Evolutionary conservation across 2,797 vertebrate genomes (phyloP).

Genomic region (Phalloptychus januarius): DNA sequence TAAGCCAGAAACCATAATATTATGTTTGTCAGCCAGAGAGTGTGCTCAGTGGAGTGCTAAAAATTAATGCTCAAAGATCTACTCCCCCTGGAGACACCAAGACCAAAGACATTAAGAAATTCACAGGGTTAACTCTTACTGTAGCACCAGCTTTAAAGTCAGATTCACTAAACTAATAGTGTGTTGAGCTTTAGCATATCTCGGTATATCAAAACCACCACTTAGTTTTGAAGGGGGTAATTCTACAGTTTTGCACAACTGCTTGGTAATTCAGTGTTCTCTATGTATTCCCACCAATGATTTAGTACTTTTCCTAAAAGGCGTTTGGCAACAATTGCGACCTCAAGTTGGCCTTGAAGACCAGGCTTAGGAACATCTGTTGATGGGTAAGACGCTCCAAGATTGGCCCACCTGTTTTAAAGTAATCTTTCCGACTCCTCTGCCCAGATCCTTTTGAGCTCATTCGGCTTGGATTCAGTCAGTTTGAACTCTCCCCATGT

Average conservation of each 20-base stretch:
- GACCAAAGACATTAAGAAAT: constrained; percentile 42
- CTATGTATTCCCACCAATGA: not conserved
- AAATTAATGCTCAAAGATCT: constrained; percentile 73
- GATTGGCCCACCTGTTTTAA: not conserved
- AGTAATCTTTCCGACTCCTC: not conserved
- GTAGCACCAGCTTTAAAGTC: constrained; percentile 23
- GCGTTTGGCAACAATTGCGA: not conserved
- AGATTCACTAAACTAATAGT: constrained; percentile 9
- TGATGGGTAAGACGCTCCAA: not conserved
- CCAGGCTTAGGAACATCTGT: not conserved
- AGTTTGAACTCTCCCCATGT: not conserved
- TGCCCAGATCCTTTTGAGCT: not conserved
- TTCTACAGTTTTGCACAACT: not conserved
- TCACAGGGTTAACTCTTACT: constrained; percentile 25
- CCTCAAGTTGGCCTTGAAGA: not conserved
- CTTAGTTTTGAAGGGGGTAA: not conserved
- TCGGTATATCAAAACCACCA: not conserved
- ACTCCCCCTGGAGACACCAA: constrained; percentile 60
- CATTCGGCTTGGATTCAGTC: not conserved
- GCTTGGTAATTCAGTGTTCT: not conserved
- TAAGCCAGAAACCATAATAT: constrained; percentile 79
- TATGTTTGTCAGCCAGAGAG: constrained; percentile 79
- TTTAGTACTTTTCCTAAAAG: not conserved
- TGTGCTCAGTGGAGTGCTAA: constrained; percentile 64
- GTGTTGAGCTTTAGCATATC: not conserved